Percentiles rank a stretch among this genome's conserved stretches.
Conservation (phyloP, 2,797 vertebrate species). For the Streptopelia turtur region DNA sequence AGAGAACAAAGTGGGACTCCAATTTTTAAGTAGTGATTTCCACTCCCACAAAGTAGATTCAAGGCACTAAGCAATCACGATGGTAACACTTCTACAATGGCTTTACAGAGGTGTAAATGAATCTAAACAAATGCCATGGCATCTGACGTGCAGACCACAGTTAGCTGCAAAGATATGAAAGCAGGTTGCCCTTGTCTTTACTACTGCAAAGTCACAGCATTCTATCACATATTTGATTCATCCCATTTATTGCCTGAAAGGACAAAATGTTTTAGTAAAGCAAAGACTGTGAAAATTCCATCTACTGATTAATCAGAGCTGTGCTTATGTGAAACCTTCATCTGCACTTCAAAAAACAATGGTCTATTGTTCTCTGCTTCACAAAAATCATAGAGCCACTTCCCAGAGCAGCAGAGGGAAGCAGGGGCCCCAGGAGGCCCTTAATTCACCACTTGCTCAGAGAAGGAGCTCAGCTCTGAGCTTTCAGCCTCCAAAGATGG, state of each 20-base stretch:
- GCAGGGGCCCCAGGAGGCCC: too few relatives aligned
- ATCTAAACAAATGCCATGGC: background rate
- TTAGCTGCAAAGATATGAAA: background rate
- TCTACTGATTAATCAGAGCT: background rate
- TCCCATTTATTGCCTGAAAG: slow-evolving; percentile 3
- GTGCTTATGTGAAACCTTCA: background rate
- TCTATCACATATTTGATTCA: background rate
- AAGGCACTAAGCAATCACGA: background rate
- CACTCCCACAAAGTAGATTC: background rate
- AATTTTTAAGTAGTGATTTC: background rate
- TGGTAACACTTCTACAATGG: background rate
- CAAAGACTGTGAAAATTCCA: slow-evolving; percentile 4
- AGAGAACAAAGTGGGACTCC: background rate
- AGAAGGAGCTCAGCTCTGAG: background rate
- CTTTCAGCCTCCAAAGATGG: background rate
- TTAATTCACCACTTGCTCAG: background rate
- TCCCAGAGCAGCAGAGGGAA: background rate
- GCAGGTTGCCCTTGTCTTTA: background rate
- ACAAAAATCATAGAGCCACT: background rate
- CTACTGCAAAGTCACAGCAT: slow-evolving; percentile 5
- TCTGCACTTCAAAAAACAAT: background rate
- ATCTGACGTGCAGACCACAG: accelerated
- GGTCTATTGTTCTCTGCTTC: background rate
- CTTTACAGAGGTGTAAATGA: slow-evolving; percentile 19
- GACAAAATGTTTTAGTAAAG: background rate